Conservation (phyloP, 2,797 vertebrate species). For the Gouania willdenowi region DNA sequence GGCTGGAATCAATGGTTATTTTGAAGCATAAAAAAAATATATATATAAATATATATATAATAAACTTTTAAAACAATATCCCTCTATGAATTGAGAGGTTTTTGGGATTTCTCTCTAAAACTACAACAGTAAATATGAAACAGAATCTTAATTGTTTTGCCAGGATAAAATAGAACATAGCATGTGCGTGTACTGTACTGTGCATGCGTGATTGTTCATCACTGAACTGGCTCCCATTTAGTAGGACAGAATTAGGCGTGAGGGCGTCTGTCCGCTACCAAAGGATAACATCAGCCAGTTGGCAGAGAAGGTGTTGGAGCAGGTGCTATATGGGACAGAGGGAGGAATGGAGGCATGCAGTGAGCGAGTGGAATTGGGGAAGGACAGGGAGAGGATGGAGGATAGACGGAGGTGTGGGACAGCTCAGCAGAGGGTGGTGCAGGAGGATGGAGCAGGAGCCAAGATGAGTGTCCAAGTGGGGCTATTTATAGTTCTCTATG, state of each 20-base stretch:
- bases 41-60: too few species aligned
- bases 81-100: too few species aligned
- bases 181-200: too few species aligned
- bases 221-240: conserved; percentile 50
- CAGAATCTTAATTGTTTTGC: too few species aligned
- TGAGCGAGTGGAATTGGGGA: conserved; percentile 55
- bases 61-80: too few species aligned
- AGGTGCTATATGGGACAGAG: conserved; percentile 71
- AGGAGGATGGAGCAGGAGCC: conserved; percentile 59
- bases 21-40: too few species aligned
- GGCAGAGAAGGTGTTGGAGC: conserved; percentile 74
- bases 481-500: conserved; percentile 71
- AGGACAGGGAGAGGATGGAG: conserved; percentile 57
- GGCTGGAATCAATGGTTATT: too few species aligned
- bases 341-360: conserved; percentile 56
- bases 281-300: conserved; percentile 77
- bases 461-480: conserved; percentile 67
- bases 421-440: conserved; percentile 60
- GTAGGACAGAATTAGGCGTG: conserved; percentile 56
- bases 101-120: too few species aligned
- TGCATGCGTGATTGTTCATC: conserved; percentile 36
- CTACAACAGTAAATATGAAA: too few species aligned
- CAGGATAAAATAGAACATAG: too few species aligned
- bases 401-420: conserved; percentile 61
- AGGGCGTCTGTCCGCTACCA: conserved; percentile 63